Conservation (phyloP, 2,797 vertebrate species). For the Sebastes nivosus region DNA sequence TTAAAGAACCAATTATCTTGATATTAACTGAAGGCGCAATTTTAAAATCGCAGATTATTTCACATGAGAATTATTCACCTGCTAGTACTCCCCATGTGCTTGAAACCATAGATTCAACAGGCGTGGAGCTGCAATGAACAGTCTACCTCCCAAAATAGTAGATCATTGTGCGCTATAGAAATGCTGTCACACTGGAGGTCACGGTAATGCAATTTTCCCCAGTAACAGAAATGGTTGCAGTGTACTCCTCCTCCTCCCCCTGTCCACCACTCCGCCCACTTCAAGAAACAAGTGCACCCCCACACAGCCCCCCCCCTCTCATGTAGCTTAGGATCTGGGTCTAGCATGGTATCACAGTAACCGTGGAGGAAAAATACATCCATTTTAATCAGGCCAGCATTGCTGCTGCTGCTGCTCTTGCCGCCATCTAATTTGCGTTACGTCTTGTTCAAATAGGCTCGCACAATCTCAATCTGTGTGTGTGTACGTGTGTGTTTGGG, state of each 20-base stretch:
- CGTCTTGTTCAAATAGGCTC: slow-evolving; percentile 46
- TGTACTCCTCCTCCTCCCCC: slow-evolving; percentile 39
- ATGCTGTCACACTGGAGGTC: slow-evolving; percentile 66
- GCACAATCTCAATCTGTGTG: slow-evolving; percentile 4
- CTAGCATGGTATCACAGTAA: slow-evolving; percentile 56
- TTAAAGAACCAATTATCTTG: neutral
- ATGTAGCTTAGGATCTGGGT: slow-evolving; percentile 58
- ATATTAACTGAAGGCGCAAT: neutral
- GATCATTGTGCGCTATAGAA: slow-evolving; percentile 47
- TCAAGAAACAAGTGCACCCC: slow-evolving; percentile 41
- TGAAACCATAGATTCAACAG: slow-evolving; percentile 17
- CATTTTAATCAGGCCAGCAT: slow-evolving; percentile 68
- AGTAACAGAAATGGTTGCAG: slow-evolving; percentile 69
- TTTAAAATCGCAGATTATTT: neutral
- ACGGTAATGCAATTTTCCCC: slow-evolving; percentile 66
- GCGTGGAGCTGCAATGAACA: neutral
- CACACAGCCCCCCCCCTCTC: neutral
- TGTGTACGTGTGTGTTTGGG: neutral
- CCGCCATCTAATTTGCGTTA: slow-evolving; percentile 43
- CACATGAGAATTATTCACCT: neutral
- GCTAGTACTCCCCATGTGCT: neutral
- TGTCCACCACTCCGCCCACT: slow-evolving; percentile 56
- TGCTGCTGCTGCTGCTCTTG: slow-evolving; percentile 15
- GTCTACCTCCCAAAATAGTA: slow-evolving; percentile 32
- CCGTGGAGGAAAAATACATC: slow-evolving; percentile 43